These are phyloP conservation scores for Brachyptera risi DNA, from an alignment of 2,888 invertebrate genomes.

Conservation along the genomic window DNA sequence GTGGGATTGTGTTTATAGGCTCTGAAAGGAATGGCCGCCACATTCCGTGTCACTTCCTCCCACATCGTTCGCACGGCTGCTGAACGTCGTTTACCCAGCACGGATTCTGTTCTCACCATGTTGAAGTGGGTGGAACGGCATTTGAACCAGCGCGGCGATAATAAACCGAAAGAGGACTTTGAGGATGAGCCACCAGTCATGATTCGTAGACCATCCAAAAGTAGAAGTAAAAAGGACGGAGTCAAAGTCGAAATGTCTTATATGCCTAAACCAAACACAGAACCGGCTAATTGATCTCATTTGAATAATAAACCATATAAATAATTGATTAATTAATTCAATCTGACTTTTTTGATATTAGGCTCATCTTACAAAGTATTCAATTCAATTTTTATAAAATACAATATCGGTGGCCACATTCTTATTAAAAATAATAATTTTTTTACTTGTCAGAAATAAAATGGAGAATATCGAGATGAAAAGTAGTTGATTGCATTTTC, in stretches of 20 bases:
- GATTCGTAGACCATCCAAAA: conserved; percentile 12
- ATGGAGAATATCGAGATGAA: too few species aligned
- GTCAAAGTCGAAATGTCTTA: conserved; percentile 24
- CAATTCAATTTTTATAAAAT: too few species aligned
- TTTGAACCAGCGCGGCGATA: conserved; percentile 61
- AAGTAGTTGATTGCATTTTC: too few species aligned
- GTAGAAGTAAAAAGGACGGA: conserved; percentile 13
- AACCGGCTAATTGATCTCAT: neutral
- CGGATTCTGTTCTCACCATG: conserved; percentile 85
- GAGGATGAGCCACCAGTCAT: conserved; percentile 10
- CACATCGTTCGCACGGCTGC: conserved; percentile 82
- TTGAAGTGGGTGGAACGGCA: conserved; percentile 87
- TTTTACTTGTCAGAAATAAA: too few species aligned
- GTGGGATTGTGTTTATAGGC: conserved; percentile 60
- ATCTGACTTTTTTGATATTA: too few species aligned
- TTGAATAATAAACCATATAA: neutral
- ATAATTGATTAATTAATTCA: too few species aligned
- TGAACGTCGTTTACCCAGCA: conserved; percentile 79
- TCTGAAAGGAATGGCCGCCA: conserved; percentile 88
- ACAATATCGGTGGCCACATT: too few species aligned
- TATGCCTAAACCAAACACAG: conserved; percentile 16
- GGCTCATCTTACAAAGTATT: too few species aligned
- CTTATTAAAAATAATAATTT: too few species aligned
- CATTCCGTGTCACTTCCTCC: conserved; percentile 83
- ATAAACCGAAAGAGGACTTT: conserved; percentile 48